These are phyloP conservation scores for Hydropsyche betteni DNA, from an alignment of 2,888 invertebrate species.

Conservation along the genomic window DNA sequence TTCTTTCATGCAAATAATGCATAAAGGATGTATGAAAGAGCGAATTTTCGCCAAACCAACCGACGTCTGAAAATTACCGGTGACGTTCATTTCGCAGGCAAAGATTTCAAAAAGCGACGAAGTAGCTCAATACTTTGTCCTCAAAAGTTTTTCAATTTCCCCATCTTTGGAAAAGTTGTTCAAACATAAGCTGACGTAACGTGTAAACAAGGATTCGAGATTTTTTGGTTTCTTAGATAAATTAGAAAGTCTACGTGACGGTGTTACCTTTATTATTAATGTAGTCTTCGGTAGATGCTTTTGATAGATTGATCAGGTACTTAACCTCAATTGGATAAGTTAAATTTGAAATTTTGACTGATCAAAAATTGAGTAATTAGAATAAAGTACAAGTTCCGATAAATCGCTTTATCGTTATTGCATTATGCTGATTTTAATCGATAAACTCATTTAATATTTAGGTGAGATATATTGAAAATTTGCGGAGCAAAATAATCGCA, in stretches of 20 bases:
- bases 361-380: background rate
- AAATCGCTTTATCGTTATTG: background rate
- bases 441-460: background rate
- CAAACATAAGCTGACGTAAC: constrained; percentile 6
- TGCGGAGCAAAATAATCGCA: too few species aligned
- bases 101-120: constrained; percentile 6
- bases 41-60: background rate
- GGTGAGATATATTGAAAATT: background rate
- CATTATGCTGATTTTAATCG: background rate
- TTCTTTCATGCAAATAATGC: too few species aligned
- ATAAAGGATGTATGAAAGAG: background rate
- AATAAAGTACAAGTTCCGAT: too few species aligned
- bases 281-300: too few species aligned
- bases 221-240: background rate
- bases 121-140: constrained; percentile 12
- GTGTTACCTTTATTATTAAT: too few species aligned
- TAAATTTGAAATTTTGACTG: background rate
- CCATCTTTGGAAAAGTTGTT: constrained; percentile 10
- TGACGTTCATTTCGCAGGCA: background rate
- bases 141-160: constrained; percentile 29
- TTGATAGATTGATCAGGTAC: background rate
- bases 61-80: background rate
- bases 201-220: constrained; percentile 16
- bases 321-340: background rate
- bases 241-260: too few species aligned